Percentiles rank a stretch among this genome's conserved stretches.
phyloP scores from a whole-genome alignment of 2,888 invertebrate genomes.

The Machimus atricapillus region DNA sequence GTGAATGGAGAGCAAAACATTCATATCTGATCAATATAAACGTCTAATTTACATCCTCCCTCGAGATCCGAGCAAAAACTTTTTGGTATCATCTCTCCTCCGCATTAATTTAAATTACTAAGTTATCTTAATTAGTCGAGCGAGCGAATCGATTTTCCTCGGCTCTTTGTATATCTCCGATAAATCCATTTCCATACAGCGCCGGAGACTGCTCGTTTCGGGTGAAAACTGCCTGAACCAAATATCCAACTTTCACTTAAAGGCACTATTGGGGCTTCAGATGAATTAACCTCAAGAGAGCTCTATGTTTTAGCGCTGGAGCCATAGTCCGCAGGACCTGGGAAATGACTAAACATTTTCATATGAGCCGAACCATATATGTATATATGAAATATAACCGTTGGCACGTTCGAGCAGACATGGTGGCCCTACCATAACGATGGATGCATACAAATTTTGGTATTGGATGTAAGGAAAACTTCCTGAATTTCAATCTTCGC shows the following conservation, averaged over 20 bases:
- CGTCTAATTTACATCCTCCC: not conserved
- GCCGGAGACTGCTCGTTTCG: not conserved
- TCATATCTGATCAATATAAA: not conserved
- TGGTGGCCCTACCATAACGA: not conserved
- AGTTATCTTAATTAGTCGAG: constrained; percentile 20
- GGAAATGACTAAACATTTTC: not conserved
- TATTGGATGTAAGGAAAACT: not conserved
- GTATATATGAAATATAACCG: not conserved
- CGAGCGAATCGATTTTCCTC: not conserved
- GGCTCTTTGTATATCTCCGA: not conserved
- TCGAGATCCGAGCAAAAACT: not conserved
- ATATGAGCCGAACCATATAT: not conserved
- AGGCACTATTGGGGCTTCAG: not conserved
- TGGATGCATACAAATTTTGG: not conserved
- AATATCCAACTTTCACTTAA: constrained; percentile 1
- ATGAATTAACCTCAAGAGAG: not conserved
- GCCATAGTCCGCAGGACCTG: not conserved
- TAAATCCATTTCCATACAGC: constrained; percentile 4
- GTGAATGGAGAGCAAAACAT: not conserved
- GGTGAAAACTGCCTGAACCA: constrained; percentile 14
- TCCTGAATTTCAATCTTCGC: not conserved
- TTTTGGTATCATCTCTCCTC: not conserved
- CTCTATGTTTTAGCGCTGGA: not conserved
- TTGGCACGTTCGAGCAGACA: not conserved
- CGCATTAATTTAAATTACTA: constrained; percentile 22